Conservation (phyloP, 1,140 invertebrate genomes). For the Oncopodura yosiiana region DNA sequence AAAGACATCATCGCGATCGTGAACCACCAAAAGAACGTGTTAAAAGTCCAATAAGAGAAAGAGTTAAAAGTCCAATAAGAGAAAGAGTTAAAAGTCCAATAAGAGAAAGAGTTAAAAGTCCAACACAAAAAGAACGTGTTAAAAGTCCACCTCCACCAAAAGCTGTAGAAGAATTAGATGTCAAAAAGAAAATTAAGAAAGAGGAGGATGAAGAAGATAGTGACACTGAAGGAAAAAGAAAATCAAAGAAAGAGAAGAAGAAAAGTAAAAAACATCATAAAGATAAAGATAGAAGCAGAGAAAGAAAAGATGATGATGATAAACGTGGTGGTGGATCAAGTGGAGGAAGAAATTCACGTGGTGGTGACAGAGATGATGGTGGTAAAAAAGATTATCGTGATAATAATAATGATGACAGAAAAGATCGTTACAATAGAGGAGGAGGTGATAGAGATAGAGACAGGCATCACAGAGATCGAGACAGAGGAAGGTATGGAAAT, state of each 20-base stretch:
- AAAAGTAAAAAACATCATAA: conserved; percentile 19
- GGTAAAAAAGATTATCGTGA: neutral
- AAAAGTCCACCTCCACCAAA: no score
- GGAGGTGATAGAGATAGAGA: conserved; percentile 1
- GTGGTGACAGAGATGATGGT: conserved; percentile 3
- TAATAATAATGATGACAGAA: neutral
- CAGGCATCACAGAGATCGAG: conserved; percentile 8
- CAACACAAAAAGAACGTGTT: no score
- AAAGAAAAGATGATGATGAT: conserved; percentile 13
- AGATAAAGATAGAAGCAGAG: no score
- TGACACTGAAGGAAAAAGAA: conserved; percentile 12
- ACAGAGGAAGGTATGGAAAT: conserved; percentile 4
- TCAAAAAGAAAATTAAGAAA: neutral
- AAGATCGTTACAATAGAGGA: neutral
- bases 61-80: neutral
- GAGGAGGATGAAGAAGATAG: conserved; percentile 11
- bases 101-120: neutral
- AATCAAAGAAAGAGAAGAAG: conserved; percentile 29
- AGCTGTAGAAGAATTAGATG: neutral
- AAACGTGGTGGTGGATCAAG: conserved; percentile 9
- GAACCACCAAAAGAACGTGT: neutral
- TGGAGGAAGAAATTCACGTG: neutral
- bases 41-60: neutral
- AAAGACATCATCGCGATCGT: neutral
- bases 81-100: neutral